Conservation (phyloP, 2,888 invertebrate species). For the Helicoverpa assulta region DNA sequence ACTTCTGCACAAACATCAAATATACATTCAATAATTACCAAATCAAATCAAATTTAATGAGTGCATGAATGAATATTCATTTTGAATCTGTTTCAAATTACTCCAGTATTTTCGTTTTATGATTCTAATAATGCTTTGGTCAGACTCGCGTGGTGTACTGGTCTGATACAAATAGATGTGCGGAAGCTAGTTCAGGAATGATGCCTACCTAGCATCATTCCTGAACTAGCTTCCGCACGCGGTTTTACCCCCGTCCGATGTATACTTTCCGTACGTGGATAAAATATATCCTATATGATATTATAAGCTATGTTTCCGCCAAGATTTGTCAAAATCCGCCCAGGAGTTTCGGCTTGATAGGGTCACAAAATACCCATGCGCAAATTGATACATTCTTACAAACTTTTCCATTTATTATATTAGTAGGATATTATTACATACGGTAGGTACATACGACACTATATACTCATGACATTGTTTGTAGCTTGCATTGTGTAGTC, state of each 20-base stretch:
- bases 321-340: no score
- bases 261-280: no score
- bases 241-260: no score
- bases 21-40: constrained; percentile 26
- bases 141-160: constrained; percentile 30
- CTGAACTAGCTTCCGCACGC: not conserved
- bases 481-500: constrained; percentile 30
- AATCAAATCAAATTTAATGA: constrained; percentile 35
- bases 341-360: no score
- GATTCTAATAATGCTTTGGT: constrained; percentile 48
- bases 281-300: no score
- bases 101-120: constrained; percentile 54
- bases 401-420: no score
- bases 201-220: no score
- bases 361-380: no score
- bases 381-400: no score
- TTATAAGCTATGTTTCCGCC: no score
- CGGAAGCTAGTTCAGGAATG: no score
- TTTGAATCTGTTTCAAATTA: constrained; percentile 57
- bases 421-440: no score
- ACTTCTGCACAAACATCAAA: constrained; percentile 20
- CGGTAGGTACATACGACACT: not conserved
- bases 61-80: constrained; percentile 50
- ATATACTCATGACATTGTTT: constrained; percentile 60
- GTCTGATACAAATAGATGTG: constrained; percentile 50